Conservation (phyloP, 2,797 vertebrate species). For the Coregonus suidteri region DNA sequence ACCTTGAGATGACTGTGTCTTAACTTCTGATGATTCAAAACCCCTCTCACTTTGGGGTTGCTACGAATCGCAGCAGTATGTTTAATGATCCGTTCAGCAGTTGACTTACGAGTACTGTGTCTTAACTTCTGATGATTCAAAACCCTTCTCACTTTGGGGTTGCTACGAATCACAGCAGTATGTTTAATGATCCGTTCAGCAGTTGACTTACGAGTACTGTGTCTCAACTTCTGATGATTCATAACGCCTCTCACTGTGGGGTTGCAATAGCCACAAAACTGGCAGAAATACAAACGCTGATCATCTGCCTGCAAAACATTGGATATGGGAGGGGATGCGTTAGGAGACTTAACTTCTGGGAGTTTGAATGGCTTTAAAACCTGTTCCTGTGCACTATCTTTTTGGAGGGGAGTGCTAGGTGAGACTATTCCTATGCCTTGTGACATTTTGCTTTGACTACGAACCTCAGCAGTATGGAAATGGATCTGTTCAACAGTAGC, state of each 20-base stretch:
- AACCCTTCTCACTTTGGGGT: conserved; percentile 1
- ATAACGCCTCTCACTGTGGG: conserved; percentile 25
- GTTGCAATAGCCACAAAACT: conserved; percentile 49
- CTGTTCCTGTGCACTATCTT: neutral
- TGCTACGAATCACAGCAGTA: conserved; percentile 22
- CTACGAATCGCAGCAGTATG: conserved; percentile 31
- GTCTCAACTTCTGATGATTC: conserved; percentile 5
- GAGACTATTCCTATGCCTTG: conserved; percentile 42
- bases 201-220: neutral
- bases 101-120: neutral
- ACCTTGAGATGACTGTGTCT: neutral
- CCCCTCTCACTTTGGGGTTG: conserved; percentile 1
- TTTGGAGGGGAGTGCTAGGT: neutral
- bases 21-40: neutral
- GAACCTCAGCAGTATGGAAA: conserved; percentile 78
- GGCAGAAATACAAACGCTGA: conserved; percentile 47
- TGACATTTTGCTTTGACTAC: conserved; percentile 65
- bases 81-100: conserved; percentile 3
- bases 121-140: conserved; percentile 4
- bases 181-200: conserved; percentile 24
- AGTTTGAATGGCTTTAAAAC: conserved; percentile 61
- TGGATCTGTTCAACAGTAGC: conserved; percentile 80
- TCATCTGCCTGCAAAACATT: conserved; percentile 47
- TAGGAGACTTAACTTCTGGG: conserved; percentile 48
- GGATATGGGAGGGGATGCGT: conserved; percentile 39